A percentile compares a stretch with the other conserved stretches of the same genome.
phyloP scores from a whole-genome alignment of 2,797 vertebrate genomes.

The Phrynocephalus guinanensis region DNA sequence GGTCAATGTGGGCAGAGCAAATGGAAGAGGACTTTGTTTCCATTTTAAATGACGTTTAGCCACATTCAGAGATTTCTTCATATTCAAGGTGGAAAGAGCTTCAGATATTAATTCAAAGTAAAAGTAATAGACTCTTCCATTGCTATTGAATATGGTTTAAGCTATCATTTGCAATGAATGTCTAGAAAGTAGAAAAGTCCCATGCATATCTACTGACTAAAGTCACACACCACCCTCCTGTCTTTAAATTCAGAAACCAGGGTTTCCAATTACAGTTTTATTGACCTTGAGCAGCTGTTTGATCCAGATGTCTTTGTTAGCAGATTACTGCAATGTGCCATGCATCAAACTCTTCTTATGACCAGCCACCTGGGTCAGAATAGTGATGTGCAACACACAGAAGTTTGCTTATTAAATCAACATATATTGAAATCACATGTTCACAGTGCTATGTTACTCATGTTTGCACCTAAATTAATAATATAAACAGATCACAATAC shows the following conservation, averaged over 20 bases:
- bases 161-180: not conserved
- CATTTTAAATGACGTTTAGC: too few species aligned
- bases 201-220: not conserved
- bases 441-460: not conserved
- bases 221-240: not conserved
- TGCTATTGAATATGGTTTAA: not conserved
- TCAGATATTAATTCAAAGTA: not conserved
- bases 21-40: not conserved
- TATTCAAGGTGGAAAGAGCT: not conserved
- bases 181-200: not conserved
- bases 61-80: not conserved
- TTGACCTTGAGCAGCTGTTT: slow-evolving; percentile 3
- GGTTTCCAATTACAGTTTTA: not conserved
- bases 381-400: slow-evolving; percentile 15
- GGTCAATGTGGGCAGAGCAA: not conserved
- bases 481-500: not conserved
- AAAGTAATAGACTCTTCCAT: not conserved
- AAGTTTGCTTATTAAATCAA: slow-evolving; percentile 34
- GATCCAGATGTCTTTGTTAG: slow-evolving; percentile 3
- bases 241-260: slow-evolving; percentile 3
- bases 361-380: slow-evolving; percentile 35
- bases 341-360: slow-evolving; percentile 3
- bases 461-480: not conserved
- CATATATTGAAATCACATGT: slow-evolving; percentile 1
- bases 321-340: slow-evolving; percentile 17